Evolutionary conservation across 2,888 invertebrate species (phyloP).

Genomic region (Thereva nobilitata): DNA sequence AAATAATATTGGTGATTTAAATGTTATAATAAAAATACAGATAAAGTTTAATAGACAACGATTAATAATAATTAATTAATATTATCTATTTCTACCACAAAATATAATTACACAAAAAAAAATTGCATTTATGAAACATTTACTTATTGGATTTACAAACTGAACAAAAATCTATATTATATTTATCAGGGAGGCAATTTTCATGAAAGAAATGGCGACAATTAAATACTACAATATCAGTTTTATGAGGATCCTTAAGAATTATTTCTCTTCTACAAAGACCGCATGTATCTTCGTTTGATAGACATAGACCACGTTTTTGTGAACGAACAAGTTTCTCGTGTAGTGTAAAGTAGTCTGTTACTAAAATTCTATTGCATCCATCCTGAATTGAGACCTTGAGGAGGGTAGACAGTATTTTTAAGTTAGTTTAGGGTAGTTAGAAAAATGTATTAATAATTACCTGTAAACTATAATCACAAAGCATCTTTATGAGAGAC

Average conservation of each 20-base stretch:
- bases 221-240: constrained; percentile 79
- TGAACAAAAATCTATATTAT: constrained; percentile 42
- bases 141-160: constrained; percentile 43
- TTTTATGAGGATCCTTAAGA: constrained; percentile 70
- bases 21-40: too few relatives aligned
- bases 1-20: too few relatives aligned
- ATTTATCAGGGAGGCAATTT: constrained; percentile 70
- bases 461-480: constrained; percentile 90
- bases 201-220: constrained; percentile 90
- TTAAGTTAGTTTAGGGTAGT: not conserved
- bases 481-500: constrained; percentile 91
- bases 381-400: constrained; percentile 86
- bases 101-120: not conserved
- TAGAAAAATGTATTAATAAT: constrained; percentile 45
- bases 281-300: constrained; percentile 76
- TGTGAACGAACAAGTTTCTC: constrained; percentile 78
- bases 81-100: too few relatives aligned
- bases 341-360: constrained; percentile 87
- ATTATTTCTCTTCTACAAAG: constrained; percentile 78
- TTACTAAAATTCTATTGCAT: constrained; percentile 85
- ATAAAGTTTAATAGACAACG: too few relatives aligned
- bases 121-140: not conserved
- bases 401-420: constrained; percentile 43
- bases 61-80: too few relatives aligned
- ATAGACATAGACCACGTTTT: constrained; percentile 74